Base-by-base conservation (phyloP, 2,797 vertebrate genomes). In the Silurus lanzhouensis region DNA sequence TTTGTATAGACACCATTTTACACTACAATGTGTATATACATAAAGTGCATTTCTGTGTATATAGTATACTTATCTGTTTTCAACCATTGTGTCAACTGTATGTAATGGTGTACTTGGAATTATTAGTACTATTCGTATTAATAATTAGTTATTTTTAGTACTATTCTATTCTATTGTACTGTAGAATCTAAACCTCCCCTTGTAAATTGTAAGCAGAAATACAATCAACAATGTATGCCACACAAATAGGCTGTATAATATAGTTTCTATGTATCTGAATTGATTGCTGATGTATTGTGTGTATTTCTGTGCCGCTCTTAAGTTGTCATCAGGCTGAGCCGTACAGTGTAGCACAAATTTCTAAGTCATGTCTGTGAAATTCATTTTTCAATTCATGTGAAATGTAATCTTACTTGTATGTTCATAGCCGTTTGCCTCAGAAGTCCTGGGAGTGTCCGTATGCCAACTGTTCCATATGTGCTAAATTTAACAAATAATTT, bases 1-100 rank as follows among this genome's bases (percentile, higher is more conserved):
- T 63, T 63, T 64, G 77, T 80, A 80, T 22, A 80, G 58, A 79
- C 48, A 66, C 3, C 25, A 17, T 64, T 80, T 80, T 80, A 64
- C 60, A 63, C 61, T n/a, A 60, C 12, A 78, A 58, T 77, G 5
- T 44, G 31, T 7, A 61, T 78, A 63, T 25, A 78, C 44, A 63
- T 25, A 48, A 13, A 61, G 31, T 61, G 38, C 27, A 27, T 64
- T 79, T 31, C 52, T 76, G 52, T 66, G 22, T 64, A 66, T 52
- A 52, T 66, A 15, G 31, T 10, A 46, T 5, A 44, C 0, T 46
- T 64, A 80, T 64, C 60, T 46, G 8, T 78, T 17, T 22, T 6
- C n/a, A 63, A 63, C 38, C 38, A 9, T 3, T 64, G 13, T 80
- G 14, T 64, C 6, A 8, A 20, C 6, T 66, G 14, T 81, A 17